A percentile compares a stretch with the other conserved stretches of the same genome.
Evolutionary conservation across 2,113 vertebrate species (phyloP).

Genomic region (Leucopsar rothschildi): DNA sequence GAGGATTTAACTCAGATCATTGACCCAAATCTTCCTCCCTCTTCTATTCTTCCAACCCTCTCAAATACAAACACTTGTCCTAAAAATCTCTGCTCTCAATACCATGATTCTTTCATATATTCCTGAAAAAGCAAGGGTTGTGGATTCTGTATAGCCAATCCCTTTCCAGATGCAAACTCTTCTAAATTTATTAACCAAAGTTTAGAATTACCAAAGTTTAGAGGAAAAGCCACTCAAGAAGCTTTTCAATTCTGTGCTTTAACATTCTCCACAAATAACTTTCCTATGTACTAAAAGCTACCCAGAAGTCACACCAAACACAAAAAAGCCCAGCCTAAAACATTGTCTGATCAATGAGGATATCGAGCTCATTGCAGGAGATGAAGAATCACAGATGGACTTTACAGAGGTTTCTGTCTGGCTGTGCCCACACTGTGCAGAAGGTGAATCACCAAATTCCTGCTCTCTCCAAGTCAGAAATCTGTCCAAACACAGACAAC

Average conservation of each 20-base stretch:
- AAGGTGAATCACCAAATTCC: background rate
- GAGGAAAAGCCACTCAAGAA: background rate
- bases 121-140: background rate
- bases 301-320: background rate
- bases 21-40: background rate
- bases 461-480: background rate
- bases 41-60: background rate
- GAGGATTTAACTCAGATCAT: background rate
- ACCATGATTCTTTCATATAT: background rate
- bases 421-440: background rate
- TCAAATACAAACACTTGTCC: background rate
- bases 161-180: background rate
- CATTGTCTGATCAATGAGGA: background rate
- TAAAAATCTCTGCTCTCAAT: background rate
- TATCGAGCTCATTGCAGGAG: background rate
- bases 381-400: background rate
- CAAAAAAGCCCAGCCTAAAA: background rate
- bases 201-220: background rate
- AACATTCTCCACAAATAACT: background rate
- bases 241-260: background rate
- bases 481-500: background rate
- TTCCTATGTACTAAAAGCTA: background rate
- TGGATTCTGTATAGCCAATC: background rate
- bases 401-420: too few relatives aligned
- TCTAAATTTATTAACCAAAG: background rate